phyloP scores from a whole-genome alignment of 2,113 vertebrate genomes.

The mouse (Mus musculus) region GRCm39 chr8:79756501-79757000 shows the following conservation, averaged over 20 bases:
- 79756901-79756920: slow-evolving; percentile 91
- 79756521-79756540: slow-evolving; percentile 85
- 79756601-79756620: slow-evolving; percentile 79
- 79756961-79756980: slow-evolving; percentile 34
- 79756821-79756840: slow-evolving; percentile 96
- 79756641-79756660: slow-evolving; percentile 83
- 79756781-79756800: slow-evolving; percentile 85
- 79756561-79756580: slow-evolving; percentile 83
- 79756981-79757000: slow-evolving; percentile 30
- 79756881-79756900: slow-evolving; percentile 88
- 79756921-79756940: slow-evolving; percentile 79
- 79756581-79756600: slow-evolving; percentile 82
- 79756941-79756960: slow-evolving; percentile 56
- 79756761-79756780: slow-evolving; percentile 81
- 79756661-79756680: slow-evolving; percentile 78
- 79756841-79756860: slow-evolving; percentile 87
- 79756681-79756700: slow-evolving; percentile 68
- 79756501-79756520: slow-evolving; percentile 80
- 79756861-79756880: slow-evolving; percentile 85
- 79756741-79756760: slow-evolving; percentile 80
- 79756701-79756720: slow-evolving; percentile 75
- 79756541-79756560: slow-evolving; percentile 83
- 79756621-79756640: slow-evolving; percentile 80
- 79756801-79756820: slow-evolving; percentile 94
- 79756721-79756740: slow-evolving; percentile 75